These are phyloP conservation scores for Epinotia nisella DNA, from an alignment of 2,888 invertebrate genomes.

Conservation along the genomic window DNA sequence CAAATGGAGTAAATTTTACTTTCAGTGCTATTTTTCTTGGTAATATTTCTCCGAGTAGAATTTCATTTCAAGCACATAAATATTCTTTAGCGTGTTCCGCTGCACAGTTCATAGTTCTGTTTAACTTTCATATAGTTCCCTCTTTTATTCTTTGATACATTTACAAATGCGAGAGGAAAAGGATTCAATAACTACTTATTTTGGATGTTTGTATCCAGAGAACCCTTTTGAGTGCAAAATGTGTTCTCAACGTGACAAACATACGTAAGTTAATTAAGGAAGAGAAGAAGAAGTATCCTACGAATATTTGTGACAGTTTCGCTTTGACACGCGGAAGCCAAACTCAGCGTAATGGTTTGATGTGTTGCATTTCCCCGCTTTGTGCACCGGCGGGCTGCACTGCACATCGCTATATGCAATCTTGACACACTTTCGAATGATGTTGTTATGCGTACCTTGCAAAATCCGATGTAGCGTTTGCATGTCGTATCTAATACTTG, in stretches of 20 bases:
- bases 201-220: background rate
- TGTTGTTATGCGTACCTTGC: conserved; percentile 80
- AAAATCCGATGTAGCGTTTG: conserved; percentile 73
- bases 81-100: conserved; percentile 16
- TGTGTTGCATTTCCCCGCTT: conserved; percentile 71
- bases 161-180: conserved; percentile 2
- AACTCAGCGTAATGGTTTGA: conserved; percentile 62
- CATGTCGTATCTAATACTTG: conserved; percentile 55
- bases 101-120: conserved; percentile 20
- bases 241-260: background rate
- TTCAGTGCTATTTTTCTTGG: conserved; percentile 5
- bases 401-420: conserved; percentile 74
- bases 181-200: background rate
- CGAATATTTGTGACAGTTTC: conserved; percentile 21
- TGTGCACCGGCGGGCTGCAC: conserved; percentile 64
- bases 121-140: conserved; percentile 11
- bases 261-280: background rate
- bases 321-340: conserved; percentile 53
- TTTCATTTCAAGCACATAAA: conserved; percentile 27
- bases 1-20: conserved; percentile 21
- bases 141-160: conserved; percentile 20
- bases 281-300: background rate
- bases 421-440: conserved; percentile 83
- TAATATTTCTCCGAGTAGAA: conserved; percentile 13
- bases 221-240: background rate